phyloP scores from a whole-genome alignment of 1,140 invertebrate genomes.

The Cyclina sinensis region DNA sequence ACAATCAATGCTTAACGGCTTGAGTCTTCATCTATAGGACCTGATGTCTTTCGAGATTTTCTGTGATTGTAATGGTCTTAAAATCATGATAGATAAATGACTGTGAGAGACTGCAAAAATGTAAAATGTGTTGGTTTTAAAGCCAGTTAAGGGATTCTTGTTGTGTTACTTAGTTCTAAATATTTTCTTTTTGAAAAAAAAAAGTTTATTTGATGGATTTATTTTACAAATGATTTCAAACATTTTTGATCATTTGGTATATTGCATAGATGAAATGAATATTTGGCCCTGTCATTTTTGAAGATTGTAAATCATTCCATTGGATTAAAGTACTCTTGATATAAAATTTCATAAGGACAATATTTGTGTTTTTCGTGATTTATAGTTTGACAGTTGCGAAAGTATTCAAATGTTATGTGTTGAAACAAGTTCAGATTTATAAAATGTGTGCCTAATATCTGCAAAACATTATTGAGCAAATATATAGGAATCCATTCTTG shows the following conservation, averaged over 20 bases:
- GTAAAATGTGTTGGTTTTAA: too few species aligned
- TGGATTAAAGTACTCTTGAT: not conserved
- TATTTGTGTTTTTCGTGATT: conserved; percentile 7
- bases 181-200: too few species aligned
- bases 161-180: too few species aligned
- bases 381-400: not conserved
- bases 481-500: not conserved
- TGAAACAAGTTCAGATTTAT: not conserved
- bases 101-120: too few species aligned
- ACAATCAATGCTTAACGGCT: conserved; percentile 4
- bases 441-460: not conserved
- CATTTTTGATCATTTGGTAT: too few species aligned
- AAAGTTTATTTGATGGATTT: too few species aligned
- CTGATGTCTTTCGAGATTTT: not conserved
- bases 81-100: too few species aligned
- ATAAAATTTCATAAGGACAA: conserved; percentile 8
- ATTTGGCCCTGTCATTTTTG: not conserved
- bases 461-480: not conserved
- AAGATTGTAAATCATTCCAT: not conserved
- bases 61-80: not conserved
- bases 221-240: too few species aligned
- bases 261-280: too few species aligned
- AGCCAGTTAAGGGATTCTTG: too few species aligned
- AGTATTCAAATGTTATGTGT: not conserved
- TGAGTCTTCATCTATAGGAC: not conserved